phyloP scores from a whole-genome alignment of 2,797 vertebrate species.

The Liasis olivaceus region DNA sequence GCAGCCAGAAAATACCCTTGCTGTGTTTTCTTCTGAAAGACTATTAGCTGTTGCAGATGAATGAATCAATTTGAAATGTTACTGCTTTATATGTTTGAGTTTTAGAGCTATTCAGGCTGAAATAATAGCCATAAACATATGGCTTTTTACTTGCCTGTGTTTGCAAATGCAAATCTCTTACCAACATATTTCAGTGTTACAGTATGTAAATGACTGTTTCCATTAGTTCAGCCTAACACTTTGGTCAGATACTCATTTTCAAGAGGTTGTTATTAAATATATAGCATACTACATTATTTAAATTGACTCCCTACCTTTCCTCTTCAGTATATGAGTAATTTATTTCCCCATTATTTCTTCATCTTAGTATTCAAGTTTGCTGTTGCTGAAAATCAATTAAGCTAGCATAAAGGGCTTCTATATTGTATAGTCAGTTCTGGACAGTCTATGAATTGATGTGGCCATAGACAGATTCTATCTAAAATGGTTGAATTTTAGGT shows the following conservation, averaged over 20 bases:
- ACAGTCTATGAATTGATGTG: neutral
- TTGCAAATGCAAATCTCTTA: neutral
- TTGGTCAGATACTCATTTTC: neutral
- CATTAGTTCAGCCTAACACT: neutral
- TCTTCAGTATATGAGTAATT: neutral
- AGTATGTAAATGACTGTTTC: neutral
- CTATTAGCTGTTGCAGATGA: neutral
- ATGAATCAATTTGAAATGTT: neutral
- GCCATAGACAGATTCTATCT: neutral
- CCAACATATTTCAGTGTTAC: neutral
- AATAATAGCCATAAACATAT: neutral
- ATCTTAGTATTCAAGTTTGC: neutral
- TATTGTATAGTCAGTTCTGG: neutral
- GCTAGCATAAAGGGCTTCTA: neutral
- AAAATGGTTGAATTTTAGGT: constrained; percentile 57
- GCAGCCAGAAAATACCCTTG: neutral
- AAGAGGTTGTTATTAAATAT: neutral
- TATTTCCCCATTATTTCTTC: neutral
- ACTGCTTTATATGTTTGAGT: neutral
- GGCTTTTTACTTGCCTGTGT: neutral
- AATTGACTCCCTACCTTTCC: neutral
- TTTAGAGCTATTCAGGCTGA: neutral
- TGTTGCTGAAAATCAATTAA: neutral
- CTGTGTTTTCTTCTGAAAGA: neutral
- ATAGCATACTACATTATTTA: neutral